phyloP scores from a whole-genome alignment of 92 coral and sea anemone species.

The Actinostola sp. region DNA sequence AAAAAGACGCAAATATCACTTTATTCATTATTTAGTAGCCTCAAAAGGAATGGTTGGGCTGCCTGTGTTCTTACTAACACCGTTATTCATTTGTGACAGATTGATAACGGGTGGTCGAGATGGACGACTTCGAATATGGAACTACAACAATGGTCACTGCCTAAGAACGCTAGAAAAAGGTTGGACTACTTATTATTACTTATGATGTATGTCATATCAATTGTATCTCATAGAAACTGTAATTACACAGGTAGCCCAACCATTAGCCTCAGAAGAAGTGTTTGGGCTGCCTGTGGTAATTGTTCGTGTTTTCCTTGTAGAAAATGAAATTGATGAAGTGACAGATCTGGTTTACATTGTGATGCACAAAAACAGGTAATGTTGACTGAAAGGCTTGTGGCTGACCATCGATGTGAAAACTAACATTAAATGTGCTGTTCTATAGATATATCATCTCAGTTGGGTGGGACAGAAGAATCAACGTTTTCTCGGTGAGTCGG shows the following conservation, averaged over 20 bases:
- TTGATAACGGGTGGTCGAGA: conserved; percentile 96
- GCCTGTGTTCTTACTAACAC: not conserved
- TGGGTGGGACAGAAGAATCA: conserved; percentile 99
- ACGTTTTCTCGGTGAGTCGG: conserved; percentile 96
- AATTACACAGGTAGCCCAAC: no score
- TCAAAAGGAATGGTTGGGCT: no score
- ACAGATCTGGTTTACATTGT: conserved; percentile 92
- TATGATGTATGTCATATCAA: not conserved
- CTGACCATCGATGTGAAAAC: not conserved
- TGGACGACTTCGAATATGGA: conserved; percentile 96
- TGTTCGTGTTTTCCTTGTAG: conserved; percentile 36
- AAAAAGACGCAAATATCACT: no score
- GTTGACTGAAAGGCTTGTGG: not conserved
- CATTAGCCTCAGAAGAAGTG: no score
- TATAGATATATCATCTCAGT: conserved; percentile 96
- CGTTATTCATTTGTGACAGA: conserved; percentile 26
- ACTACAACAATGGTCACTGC: conserved; percentile 97
- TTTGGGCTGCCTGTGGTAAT: no score
- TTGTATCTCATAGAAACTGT: no score
- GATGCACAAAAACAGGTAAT: conserved; percentile 92
- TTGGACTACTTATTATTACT: conserved; percentile 8
- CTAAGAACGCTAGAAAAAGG: conserved; percentile 94
- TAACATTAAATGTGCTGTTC: not conserved
- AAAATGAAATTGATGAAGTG: conserved; percentile 89
- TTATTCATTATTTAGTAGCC: no score